Base-by-base conservation (phyloP, 2,888 invertebrate genomes). In the Acleris cristana region DNA sequence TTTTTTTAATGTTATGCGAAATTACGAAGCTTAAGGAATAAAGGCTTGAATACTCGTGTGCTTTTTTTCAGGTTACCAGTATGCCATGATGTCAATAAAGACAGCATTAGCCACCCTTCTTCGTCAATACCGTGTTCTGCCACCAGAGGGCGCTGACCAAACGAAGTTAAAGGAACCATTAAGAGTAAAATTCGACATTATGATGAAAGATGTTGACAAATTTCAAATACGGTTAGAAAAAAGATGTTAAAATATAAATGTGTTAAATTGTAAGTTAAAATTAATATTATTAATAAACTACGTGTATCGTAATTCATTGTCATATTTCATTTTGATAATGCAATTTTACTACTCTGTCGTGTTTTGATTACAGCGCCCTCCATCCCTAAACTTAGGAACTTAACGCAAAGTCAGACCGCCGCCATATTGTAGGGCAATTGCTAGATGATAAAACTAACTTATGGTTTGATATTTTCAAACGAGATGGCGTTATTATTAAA, bases 61-160 rank as follows among this genome's bases (percentile, higher is more conserved):
- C 44, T 48, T 14, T 18, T 56, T 79, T 78, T 58, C 67, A 83
- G 84, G 84, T 51, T 59, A 74, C 4, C 81, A 78, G 66, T 87
- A 85, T 69, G 86, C 82, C 3, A 83, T 85, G 80, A 81, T 85
- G 79, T 76, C 77, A 4, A 81, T 86, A 78, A 87, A 88, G 71
- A 76, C 78, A 6, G 73, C 84, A 2, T 21, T 87, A 5, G 79
- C 83, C 0, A 81, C 77, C 3, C 70, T 84, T 52, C 34, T 86
- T 5, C 79, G 86, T 23, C 79, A 76, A 64, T 84, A 80, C 62
- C 72, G 67, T 45, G 59, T 80, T 18, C 55, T 68, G 14, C 68
- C 64, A 18, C 59, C 64, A 68, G 68, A 30, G 34, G 64, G 57
- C 59, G 54, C 64, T n/a, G 64, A 68, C 12, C 59, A 51, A 21